A percentile compares a stretch with the other conserved stretches of the same genome.
phyloP scores from a whole-genome alignment of 2,113 vertebrate genomes.

The Pelecanoides urinatrix region DNA sequence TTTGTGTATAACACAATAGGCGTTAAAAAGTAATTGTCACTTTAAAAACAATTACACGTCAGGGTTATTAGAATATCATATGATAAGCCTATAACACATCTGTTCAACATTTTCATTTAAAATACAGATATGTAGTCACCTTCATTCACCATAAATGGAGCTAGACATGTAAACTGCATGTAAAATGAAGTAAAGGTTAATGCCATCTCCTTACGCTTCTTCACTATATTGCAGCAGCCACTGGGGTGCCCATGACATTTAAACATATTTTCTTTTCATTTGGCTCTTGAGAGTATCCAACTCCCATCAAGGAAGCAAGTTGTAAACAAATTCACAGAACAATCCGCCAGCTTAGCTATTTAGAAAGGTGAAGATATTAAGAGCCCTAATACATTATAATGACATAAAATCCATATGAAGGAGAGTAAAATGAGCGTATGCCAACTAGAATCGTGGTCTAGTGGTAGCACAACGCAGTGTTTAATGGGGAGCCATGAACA shows the following conservation, averaged over 20 bases:
- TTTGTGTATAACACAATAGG: neutral
- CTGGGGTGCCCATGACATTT: neutral
- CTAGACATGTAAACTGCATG: neutral
- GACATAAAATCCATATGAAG: conserved; percentile 13
- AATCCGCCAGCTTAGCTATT: neutral
- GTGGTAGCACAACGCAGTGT: neutral
- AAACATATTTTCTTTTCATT: neutral
- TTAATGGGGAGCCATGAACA: neutral
- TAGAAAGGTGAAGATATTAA: conserved; percentile 5
- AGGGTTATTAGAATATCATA: neutral
- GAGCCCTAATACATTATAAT: neutral
- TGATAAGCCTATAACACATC: neutral
- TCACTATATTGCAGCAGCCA: neutral
- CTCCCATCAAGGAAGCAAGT: neutral
- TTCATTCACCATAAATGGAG: neutral
- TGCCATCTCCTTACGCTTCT: neutral
- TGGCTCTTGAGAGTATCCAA: neutral
- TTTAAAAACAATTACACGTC: neutral
- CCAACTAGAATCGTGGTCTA: neutral
- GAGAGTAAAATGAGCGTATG: neutral
- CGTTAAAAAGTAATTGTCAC: neutral
- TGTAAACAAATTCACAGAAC: conserved; percentile 7
- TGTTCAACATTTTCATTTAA: neutral
- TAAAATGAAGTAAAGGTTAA: neutral
- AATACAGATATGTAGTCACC: neutral